A percentile compares a stretch with the other conserved stretches of the same genome.
Conservation (phyloP, 2,888 invertebrate species). For the Icerya purchasi region DNA sequence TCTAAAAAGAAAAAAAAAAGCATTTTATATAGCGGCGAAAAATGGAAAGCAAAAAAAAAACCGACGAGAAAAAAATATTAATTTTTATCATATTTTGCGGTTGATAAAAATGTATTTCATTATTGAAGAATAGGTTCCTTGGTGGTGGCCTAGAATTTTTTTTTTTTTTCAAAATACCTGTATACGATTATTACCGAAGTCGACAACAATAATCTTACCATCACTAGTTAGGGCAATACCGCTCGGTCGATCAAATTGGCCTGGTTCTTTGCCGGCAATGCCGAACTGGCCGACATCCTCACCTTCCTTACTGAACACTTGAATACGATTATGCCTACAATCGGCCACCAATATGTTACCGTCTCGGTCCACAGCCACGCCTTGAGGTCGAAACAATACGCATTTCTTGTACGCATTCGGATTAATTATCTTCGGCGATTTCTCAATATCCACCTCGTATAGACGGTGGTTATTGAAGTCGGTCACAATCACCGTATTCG, state of each 20-base stretch:
- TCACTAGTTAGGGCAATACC: conserved; percentile 56
- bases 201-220: conserved; percentile 35
- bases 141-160: no score
- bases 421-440: conserved; percentile 35
- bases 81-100: no score
- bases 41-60: no score
- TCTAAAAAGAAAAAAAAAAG: no score
- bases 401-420: neutral
- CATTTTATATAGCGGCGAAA: no score
- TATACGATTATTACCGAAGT: conserved; percentile 34
- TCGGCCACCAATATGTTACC: conserved; percentile 82
- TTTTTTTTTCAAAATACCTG: conserved; percentile 28
- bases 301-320: conserved; percentile 26
- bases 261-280: conserved; percentile 23
- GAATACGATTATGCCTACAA: conserved; percentile 69
- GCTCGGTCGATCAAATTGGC: conserved; percentile 67
- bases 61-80: no score
- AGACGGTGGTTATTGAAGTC: conserved; percentile 90
- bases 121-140: no score
- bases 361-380: conserved; percentile 63
- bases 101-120: no score
- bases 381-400: conserved; percentile 44
- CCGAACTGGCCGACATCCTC: conserved; percentile 28
- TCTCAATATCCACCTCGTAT: conserved; percentile 47
- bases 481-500: conserved; percentile 67